Evolutionary conservation across 2,113 vertebrate genomes (phyloP).

Genomic region (Atrichornis clamosus): DNA sequence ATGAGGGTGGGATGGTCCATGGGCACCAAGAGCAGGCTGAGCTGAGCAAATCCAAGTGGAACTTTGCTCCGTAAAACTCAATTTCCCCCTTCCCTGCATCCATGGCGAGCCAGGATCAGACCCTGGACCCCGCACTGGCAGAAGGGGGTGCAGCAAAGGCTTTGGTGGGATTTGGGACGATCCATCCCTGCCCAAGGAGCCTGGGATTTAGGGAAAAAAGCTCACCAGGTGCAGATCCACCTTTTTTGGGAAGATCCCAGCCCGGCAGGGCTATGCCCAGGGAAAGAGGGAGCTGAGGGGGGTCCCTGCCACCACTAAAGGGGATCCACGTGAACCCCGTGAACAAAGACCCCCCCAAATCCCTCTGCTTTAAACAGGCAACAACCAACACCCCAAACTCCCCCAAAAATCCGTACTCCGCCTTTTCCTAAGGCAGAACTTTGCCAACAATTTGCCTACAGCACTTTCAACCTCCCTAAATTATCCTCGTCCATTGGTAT

Average conservation of each 20-base stretch:
- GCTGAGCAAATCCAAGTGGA: neutral
- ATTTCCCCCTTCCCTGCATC: accelerated
- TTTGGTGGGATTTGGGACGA: neutral
- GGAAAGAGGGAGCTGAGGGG: neutral
- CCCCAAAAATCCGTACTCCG: accelerated
- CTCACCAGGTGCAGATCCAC: neutral
- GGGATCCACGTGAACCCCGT: neutral
- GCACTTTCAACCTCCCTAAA: neutral
- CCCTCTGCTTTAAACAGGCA: neutral
- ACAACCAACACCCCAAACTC: accelerated
- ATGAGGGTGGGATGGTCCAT: neutral
- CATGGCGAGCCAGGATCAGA: accelerated
- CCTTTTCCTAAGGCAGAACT: neutral
- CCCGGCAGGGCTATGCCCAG: neutral
- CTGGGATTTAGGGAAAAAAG: neutral
- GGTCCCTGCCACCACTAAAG: accelerated
- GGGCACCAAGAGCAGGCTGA: neutral
- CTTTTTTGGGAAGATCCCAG: neutral
- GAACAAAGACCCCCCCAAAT: neutral
- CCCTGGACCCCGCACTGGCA: neutral
- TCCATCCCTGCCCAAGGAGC: neutral
- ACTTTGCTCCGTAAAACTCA: accelerated
- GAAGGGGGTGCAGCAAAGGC: neutral
- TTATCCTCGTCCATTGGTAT: accelerated
- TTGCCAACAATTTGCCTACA: neutral